Conservation (phyloP, 1,140 invertebrate genomes). For the Trichoplusia ni region DNA sequence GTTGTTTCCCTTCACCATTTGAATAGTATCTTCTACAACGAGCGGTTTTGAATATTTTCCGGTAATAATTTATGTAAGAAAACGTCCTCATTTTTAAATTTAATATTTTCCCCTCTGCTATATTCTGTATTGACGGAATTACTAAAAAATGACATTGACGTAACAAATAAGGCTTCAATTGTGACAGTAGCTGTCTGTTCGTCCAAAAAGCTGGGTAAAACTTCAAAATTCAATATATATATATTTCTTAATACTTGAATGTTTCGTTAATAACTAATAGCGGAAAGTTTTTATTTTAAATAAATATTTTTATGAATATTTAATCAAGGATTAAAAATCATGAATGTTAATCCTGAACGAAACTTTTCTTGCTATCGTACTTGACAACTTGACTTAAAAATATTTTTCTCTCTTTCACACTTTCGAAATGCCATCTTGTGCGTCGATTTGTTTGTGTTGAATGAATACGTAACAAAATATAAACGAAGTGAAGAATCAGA, state of each 20-base stretch:
- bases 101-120: not conserved
- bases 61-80: constrained; percentile 62
- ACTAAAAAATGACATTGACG: not conserved
- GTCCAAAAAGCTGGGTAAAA: no score
- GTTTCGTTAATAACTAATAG: no score
- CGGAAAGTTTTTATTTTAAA: not conserved
- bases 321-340: no score
- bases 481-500: constrained; percentile 32
- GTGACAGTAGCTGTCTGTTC: no score
- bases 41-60: constrained; percentile 60
- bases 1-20: constrained; percentile 29
- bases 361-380: constrained; percentile 3
- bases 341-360: not conserved
- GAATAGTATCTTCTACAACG: constrained; percentile 51
- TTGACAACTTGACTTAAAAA: not conserved
- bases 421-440: constrained; percentile 63
- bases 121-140: not conserved
- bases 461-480: constrained; percentile 71
- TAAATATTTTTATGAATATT: no score
- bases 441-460: constrained; percentile 78
- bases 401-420: constrained; percentile 25
- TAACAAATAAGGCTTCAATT: no score
- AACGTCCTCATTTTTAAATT: constrained; percentile 56
- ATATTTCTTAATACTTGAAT: no score
- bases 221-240: no score